Percentiles rank a stretch among this genome's conserved stretches.
phyloP scores from a whole-genome alignment of 2,113 vertebrate genomes.

The Callopanchax toddi region DNA sequence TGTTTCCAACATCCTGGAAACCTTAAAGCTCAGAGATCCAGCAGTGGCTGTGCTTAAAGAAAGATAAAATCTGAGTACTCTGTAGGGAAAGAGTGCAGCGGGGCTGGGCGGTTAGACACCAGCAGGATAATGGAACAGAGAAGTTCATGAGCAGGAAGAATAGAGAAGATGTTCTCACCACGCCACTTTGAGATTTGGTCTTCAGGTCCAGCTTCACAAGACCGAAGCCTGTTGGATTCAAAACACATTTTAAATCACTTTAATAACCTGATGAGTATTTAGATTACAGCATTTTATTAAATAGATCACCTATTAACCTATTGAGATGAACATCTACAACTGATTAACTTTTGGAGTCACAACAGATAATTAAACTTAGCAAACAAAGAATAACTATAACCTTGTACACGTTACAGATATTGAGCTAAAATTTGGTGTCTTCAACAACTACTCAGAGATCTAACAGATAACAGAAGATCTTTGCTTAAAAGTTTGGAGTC shows the following conservation, averaged over 20 bases:
- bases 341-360: too few species aligned
- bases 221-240: constrained; percentile 86
- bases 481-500: too few species aligned
- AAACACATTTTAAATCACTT: neutral
- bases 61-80: neutral
- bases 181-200: constrained; percentile 94
- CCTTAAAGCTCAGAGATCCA: constrained; percentile 9
- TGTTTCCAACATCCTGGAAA: constrained; percentile 8
- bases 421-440: too few species aligned
- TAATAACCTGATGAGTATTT: neutral
- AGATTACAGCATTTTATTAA: neutral
- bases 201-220: constrained; percentile 94
- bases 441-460: too few species aligned
- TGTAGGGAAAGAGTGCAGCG: neutral
- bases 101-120: neutral
- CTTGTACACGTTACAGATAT: too few species aligned
- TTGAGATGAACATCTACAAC: too few species aligned
- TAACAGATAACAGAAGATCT: too few species aligned
- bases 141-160: neutral
- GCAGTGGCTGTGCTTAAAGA: neutral
- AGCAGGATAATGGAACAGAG: too few species aligned
- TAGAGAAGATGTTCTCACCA: constrained; percentile 84
- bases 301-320: too few species aligned
- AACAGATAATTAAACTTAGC: too few species aligned
- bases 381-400: too few species aligned